Evolutionary conservation across 1,140 invertebrate species (phyloP).

Genomic region (Cotesia vestalis): DNA sequence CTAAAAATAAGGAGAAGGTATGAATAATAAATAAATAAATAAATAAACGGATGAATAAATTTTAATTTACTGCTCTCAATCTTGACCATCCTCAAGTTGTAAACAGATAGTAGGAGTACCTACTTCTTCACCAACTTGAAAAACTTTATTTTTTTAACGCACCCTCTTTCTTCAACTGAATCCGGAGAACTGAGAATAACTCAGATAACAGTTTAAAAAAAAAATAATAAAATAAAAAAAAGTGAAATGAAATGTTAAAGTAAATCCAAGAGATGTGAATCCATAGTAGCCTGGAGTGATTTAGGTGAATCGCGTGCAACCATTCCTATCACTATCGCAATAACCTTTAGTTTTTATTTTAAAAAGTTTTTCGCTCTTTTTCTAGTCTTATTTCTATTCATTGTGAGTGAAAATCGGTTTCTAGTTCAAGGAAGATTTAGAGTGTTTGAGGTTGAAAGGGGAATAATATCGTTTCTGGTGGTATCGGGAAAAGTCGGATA

Average conservation of each 20-base stretch:
- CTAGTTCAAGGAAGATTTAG: conserved; percentile 8
- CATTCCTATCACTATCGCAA: conserved; percentile 23
- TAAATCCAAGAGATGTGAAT: conserved; percentile 8
- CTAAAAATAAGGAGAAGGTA: neutral
- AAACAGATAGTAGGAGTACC: neutral
- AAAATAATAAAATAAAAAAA: too few species aligned
- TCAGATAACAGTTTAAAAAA: conserved; percentile 25
- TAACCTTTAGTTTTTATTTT: conserved; percentile 13
- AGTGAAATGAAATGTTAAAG: neutral
- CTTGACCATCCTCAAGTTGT: neutral
- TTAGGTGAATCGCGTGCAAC: conserved; percentile 30
- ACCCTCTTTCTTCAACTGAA: neutral
- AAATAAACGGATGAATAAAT: neutral
- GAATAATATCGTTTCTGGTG: neutral
- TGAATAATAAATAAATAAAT: neutral
- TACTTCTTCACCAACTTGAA: neutral
- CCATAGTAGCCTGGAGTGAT: conserved; percentile 29
- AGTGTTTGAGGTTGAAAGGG: neutral
- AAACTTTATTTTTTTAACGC: neutral
- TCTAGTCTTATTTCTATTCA: neutral
- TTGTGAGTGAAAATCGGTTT: neutral
- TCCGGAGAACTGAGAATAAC: conserved; percentile 12
- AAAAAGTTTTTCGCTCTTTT: neutral
- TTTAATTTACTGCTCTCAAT: neutral
- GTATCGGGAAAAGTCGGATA: neutral